Conservation (phyloP, 53 echinoderm and acorn worm species). For the Actinopyga echinites region DNA sequence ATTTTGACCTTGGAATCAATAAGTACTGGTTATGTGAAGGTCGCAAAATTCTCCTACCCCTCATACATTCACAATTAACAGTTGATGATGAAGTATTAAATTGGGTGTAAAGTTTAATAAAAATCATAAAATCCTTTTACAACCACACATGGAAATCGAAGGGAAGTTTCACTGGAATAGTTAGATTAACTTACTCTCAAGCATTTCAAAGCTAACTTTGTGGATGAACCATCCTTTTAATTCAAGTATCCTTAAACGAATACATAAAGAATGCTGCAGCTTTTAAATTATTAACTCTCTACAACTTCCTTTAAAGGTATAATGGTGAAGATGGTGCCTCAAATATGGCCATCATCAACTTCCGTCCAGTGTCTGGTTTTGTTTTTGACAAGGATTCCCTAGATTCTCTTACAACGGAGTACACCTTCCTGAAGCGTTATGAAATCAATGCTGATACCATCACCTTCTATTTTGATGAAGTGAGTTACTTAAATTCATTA, state of each 20-base stretch:
- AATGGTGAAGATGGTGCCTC: conserved; percentile 58
- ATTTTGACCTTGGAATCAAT: too few relatives aligned
- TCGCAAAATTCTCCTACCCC: too few relatives aligned
- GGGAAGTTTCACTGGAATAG: too few relatives aligned
- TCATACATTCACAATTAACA: too few relatives aligned
- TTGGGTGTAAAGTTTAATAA: too few relatives aligned
- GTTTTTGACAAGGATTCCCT: conserved; percentile 59
- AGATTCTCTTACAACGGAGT: not conserved
- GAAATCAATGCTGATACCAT: conserved; percentile 68
- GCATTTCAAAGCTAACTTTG: too few relatives aligned
- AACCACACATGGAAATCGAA: too few relatives aligned
- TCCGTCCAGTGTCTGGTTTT: conserved; percentile 70
- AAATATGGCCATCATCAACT: conserved; percentile 72
- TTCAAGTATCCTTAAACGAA: not conserved
- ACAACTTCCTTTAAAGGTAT: conserved; percentile 12
- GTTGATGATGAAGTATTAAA: not conserved
- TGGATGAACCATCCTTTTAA: not conserved
- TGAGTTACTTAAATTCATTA: not conserved
- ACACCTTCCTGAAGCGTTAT: conserved; percentile 52
- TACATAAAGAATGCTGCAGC: not conserved
- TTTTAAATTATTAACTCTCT: not conserved
- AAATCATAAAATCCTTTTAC: not conserved
- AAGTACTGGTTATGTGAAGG: too few relatives aligned
- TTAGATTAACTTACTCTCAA: too few relatives aligned
- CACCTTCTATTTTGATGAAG: conserved; percentile 79